A percentile compares a stretch with the other conserved stretches of the same genome.
Evolutionary conservation across 2,113 vertebrate species (phyloP).

Genomic region (Montifringilla adamsi): DNA sequence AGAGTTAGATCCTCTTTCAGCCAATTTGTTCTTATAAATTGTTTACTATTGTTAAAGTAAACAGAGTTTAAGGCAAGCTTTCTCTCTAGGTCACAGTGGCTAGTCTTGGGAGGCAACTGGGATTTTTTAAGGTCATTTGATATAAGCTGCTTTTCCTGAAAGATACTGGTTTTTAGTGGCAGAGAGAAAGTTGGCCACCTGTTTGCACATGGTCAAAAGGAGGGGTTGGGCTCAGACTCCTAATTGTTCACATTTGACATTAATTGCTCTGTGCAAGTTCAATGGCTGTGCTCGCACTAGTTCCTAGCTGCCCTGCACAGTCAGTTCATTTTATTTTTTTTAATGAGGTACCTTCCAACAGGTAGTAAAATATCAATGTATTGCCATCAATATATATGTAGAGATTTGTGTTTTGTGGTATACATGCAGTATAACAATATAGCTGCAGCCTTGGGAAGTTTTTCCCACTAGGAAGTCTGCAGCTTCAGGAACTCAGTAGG

Average conservation of each 20-base stretch:
- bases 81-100: neutral
- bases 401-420: neutral
- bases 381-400: neutral
- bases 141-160: neutral
- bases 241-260: neutral
- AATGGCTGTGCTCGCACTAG: neutral
- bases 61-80: neutral
- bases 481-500: neutral
- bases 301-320: neutral
- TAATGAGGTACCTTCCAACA: neutral
- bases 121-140: neutral
- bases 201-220: neutral
- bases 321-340: neutral
- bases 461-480: neutral
- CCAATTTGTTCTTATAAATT: neutral
- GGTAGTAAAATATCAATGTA: neutral
- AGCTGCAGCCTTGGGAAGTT: neutral
- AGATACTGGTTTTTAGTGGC: neutral
- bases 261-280: neutral
- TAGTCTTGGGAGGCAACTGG: neutral
- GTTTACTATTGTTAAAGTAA: neutral
- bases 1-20: neutral
- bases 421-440: neutral
- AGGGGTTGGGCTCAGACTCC: neutral
- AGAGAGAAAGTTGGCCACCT: neutral